A percentile compares a stretch with the other conserved stretches of the same genome.
Conservation (phyloP, 2,113 vertebrate genomes). For the mouse (Mus musculus) region DNA sequence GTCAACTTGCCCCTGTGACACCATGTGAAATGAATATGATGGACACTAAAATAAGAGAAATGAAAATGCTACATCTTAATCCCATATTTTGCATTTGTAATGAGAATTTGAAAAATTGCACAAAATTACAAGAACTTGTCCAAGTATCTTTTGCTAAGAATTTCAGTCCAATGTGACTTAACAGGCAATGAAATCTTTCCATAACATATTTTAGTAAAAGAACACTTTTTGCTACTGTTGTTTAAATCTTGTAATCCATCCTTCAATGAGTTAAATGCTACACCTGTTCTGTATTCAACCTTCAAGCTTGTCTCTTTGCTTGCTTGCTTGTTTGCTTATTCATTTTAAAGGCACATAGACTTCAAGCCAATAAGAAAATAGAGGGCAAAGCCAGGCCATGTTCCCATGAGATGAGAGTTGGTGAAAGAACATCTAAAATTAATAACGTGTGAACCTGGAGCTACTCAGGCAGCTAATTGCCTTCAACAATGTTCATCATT, state of each 20-base stretch:
- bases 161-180: constrained; percentile 16
- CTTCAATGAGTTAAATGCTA: neutral
- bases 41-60: constrained; percentile 16
- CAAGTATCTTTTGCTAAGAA: constrained; percentile 37
- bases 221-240: neutral
- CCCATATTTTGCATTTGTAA: neutral
- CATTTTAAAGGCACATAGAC: constrained; percentile 46
- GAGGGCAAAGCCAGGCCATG: constrained; percentile 64
- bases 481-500: constrained; percentile 69
- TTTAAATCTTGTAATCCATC: neutral
- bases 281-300: neutral
- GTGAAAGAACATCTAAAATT: constrained; percentile 68
- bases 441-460: constrained; percentile 70
- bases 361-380: constrained; percentile 55
- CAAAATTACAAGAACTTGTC: neutral
- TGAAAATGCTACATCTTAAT: neutral
- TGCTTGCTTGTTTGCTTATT: constrained; percentile 9
- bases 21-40: neutral
- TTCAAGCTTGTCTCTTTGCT: neutral
- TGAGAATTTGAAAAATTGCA: neutral
- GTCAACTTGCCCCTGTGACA: neutral
- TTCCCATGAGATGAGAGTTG: constrained; percentile 62
- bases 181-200: neutral
- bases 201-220: neutral
- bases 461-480: constrained; percentile 78